Evolutionary conservation across 2,797 vertebrate species (phyloP), one percentile per base, ranked within the genome.

Genomic region (Protonibea diacanthus): DNA sequence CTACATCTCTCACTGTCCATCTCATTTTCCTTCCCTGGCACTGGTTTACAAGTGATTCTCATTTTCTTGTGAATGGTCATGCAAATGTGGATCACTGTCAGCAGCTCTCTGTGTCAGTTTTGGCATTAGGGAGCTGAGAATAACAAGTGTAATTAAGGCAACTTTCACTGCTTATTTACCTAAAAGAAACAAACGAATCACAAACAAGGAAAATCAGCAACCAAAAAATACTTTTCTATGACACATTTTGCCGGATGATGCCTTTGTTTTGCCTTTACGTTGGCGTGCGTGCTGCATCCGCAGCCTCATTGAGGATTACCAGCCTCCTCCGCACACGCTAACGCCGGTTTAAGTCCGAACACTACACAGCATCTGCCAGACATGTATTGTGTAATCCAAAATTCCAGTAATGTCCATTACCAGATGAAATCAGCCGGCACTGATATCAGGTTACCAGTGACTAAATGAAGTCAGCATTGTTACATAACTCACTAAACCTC

Each of bases 401-500:
- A 27, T 75, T 48, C 53, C 74, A 53, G 29, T 45, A 57, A 80
- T 73, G 80, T 81, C 73, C 78, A 82, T 88, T 65, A 89, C 60
- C 51, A 78, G 80, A 91, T 85, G 59, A 89, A 87, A 81, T 87
- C 79, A 76, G 73, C 13, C 49, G 76, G 6, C 65, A 51, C 62
- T 70, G 75, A 76, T 73, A 88, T 88, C 75, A 64, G 77, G 83
- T 83, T 79, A 44, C 58, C 55, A 66, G 72, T 78, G 77, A 79
- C 71, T 76, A 82, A 82, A 86, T 82, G 69, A 81, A 79, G 81
- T 83, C 84, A n/a, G 71, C 64, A 64, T 21, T 81, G 80, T 92
- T 92, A 85, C 70, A 71, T 91, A 91, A 92, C 70, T 68, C 47
- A 14, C 64, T 91, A 92, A 94, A 90, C 88, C 74, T 49, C 66